Conservation (phyloP, 2,888 invertebrate genomes). For the Eupeodes latifasciatus region DNA sequence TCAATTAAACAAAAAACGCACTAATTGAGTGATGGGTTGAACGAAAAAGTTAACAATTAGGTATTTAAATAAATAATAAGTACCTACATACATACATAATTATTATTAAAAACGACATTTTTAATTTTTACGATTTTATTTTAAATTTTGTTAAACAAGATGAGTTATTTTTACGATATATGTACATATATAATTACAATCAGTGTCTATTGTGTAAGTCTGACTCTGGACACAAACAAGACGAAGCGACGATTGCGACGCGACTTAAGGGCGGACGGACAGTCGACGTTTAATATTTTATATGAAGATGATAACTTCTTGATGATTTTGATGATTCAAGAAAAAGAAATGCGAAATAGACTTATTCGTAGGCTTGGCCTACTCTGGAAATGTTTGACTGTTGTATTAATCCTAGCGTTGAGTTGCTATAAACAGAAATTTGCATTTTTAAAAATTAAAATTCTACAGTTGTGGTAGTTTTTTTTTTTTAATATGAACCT, state of each 20-base stretch:
- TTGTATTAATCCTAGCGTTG: conserved; percentile 37
- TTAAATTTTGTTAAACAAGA: conserved; percentile 32
- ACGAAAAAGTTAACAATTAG: conserved; percentile 30
- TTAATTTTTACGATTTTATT: conserved; percentile 41
- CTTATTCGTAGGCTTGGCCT: conserved; percentile 63
- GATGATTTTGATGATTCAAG: conserved; percentile 57
- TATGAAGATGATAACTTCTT: background rate
- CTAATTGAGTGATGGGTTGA: conserved; percentile 65
- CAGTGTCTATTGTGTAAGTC: background rate
- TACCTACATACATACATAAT: conserved; percentile 44
- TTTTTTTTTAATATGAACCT: background rate
- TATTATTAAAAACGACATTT: conserved; percentile 70
- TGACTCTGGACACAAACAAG: background rate
- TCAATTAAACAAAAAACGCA: conserved; percentile 72
- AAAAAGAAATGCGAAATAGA: conserved; percentile 56
- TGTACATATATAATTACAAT: background rate
- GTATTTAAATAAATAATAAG: conserved; percentile 45
- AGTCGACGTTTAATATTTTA: background rate
- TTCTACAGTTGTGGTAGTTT: conserved; percentile 30
- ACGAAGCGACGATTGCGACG: background rate
- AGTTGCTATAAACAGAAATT: conserved; percentile 40
- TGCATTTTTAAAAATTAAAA: conserved; percentile 48
- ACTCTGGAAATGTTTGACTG: conserved; percentile 25
- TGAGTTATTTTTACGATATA: background rate
- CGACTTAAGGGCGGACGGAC: too few species aligned